phyloP scores from a whole-genome alignment of 2,113 vertebrate species.

The Myodes glareolus region DNA sequence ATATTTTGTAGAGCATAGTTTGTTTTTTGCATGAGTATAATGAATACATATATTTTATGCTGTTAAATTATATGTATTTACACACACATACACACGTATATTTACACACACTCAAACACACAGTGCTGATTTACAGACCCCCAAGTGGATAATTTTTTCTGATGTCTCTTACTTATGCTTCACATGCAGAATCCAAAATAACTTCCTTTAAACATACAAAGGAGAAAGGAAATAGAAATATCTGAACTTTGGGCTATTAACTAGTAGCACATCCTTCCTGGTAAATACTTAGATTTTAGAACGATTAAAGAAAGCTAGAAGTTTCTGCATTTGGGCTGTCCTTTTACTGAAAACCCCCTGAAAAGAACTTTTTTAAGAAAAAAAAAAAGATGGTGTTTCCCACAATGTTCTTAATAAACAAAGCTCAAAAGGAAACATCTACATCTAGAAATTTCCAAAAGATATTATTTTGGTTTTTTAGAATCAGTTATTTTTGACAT shows the following conservation, averaged over 20 bases:
- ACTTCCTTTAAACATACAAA: conserved; percentile 74
- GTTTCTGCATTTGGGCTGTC: background rate
- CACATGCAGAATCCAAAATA: conserved; percentile 66
- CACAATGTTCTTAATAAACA: conserved; percentile 37
- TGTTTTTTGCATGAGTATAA: conserved; percentile 76
- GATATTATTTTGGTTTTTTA: conserved; percentile 5
- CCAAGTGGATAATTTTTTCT: conserved; percentile 70
- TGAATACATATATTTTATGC: conserved; percentile 73
- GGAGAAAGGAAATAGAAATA: conserved; percentile 70
- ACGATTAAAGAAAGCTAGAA: conserved; percentile 8
- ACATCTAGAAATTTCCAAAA: conserved; percentile 40
- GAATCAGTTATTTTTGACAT: conserved; percentile 35
- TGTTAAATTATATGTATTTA: conserved; percentile 45
- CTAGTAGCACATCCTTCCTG: conserved; percentile 69
- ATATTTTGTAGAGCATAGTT: conserved; percentile 74
- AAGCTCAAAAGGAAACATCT: conserved; percentile 30
- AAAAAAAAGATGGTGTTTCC: conserved; percentile 3
- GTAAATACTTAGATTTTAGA: conserved; percentile 33
- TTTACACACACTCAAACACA: conserved; percentile 81
- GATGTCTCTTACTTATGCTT: conserved; percentile 70
- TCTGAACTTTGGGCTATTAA: conserved; percentile 65
- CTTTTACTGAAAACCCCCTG: conserved; percentile 11
- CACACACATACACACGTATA: conserved; percentile 39
- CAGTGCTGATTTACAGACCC: conserved; percentile 82
- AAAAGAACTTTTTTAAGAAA: background rate